A percentile compares a stretch with the other conserved stretches of the same genome.
phyloP scores from a whole-genome alignment of 2,888 invertebrate species.

The Aspidapion aeneum region DNA sequence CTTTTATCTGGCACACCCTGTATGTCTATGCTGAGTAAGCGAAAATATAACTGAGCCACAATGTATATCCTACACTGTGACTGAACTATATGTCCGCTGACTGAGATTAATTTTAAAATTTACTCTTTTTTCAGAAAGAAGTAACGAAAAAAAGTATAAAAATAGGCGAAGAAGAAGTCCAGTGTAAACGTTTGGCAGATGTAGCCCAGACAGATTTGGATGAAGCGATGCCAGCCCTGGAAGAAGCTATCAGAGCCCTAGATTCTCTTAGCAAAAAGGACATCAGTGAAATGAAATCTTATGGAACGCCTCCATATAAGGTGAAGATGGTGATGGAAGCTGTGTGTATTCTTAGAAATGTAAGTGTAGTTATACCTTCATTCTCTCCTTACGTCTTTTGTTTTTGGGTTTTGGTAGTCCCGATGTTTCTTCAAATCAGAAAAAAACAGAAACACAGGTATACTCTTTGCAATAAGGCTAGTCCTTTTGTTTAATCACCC shows the following conservation, averaged over 20 bases:
- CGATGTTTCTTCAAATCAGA: too few species aligned
- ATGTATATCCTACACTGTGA: too few species aligned
- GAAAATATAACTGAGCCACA: too few species aligned
- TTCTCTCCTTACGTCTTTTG: constrained; percentile 2
- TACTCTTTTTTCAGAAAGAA: constrained; percentile 57
- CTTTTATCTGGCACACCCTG: too few species aligned
- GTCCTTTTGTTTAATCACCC: too few species aligned
- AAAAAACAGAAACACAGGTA: too few species aligned
- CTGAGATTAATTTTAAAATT: too few species aligned
- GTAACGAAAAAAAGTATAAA: constrained; percentile 67
- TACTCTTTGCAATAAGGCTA: too few species aligned
- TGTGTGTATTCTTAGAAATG: constrained; percentile 74
- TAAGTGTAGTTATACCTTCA: too few species aligned
- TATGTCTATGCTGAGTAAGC: too few species aligned
- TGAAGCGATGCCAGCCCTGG: constrained; percentile 81
- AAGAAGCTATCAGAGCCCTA: constrained; percentile 76
- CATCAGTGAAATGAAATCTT: constrained; percentile 86
- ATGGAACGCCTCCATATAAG: constrained; percentile 80
- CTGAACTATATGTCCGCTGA: not conserved
- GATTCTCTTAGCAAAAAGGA: constrained; percentile 83
- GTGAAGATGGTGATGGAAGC: constrained; percentile 91
- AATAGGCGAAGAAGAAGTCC: constrained; percentile 75
- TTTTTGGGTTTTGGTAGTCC: constrained; percentile 1
- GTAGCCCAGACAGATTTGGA: constrained; percentile 80
- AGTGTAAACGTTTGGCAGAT: constrained; percentile 78